Percentiles rank a stretch among this genome's conserved stretches.
These are phyloP conservation scores for Hemibagrus wyckioides DNA, from an alignment of 2,113 vertebrate genomes.

Conservation along the genomic window DNA sequence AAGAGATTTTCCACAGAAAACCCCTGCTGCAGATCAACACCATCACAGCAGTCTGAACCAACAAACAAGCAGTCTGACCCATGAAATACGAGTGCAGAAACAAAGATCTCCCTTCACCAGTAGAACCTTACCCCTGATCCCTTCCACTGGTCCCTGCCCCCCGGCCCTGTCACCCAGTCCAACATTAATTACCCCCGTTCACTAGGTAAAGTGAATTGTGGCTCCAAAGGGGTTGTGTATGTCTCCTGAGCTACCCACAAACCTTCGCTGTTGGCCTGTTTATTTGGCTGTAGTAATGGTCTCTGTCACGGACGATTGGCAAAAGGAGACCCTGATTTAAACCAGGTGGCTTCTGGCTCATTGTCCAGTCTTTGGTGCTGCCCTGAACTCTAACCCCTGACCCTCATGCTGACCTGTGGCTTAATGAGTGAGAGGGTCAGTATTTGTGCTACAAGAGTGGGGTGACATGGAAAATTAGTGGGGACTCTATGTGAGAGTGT, in stretches of 20 bases:
- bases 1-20: slow-evolving; percentile 52
- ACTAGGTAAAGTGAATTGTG: slow-evolving; percentile 61
- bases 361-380: slow-evolving; percentile 70
- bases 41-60: slow-evolving; percentile 62
- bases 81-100: slow-evolving; percentile 70
- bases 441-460: slow-evolving; percentile 61
- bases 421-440: slow-evolving; percentile 61
- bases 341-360: slow-evolving; percentile 74
- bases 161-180: slow-evolving; percentile 54
- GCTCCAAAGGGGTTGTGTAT: slow-evolving; percentile 53
- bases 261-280: slow-evolving; percentile 62
- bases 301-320: slow-evolving; percentile 69
- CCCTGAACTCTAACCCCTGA: slow-evolving; percentile 68
- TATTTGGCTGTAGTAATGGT: slow-evolving; percentile 68
- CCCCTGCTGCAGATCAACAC: slow-evolving; percentile 59
- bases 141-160: slow-evolving; percentile 45
- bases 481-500: slow-evolving; percentile 54
- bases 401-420: slow-evolving; percentile 56
- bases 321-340: slow-evolving; percentile 68
- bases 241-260: slow-evolving; percentile 64
- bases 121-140: slow-evolving; percentile 40
- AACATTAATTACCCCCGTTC: slow-evolving; percentile 68
- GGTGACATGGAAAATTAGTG: slow-evolving; percentile 60
- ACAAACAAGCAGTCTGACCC: slow-evolving; percentile 68
- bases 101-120: slow-evolving; percentile 62